Evolutionary conservation across 2,113 vertebrate genomes (phyloP).

Genomic region (Turnix velox): DNA sequence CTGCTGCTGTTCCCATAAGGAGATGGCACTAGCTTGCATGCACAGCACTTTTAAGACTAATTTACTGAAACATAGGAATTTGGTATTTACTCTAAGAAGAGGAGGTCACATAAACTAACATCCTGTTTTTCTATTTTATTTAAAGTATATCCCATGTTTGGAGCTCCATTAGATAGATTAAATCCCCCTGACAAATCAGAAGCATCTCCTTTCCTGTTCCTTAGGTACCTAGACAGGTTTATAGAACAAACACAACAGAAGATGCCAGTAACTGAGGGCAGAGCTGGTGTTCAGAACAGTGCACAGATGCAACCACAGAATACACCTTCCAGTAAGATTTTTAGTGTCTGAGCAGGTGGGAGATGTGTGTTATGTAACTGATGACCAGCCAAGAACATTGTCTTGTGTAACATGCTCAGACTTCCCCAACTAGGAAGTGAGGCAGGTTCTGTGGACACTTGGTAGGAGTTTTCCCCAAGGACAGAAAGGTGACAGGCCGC

Average conservation of each 20-base stretch:
- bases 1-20: not conserved
- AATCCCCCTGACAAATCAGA: not conserved
- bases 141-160: not conserved
- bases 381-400: not conserved
- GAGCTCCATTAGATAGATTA: not conserved
- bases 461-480: not conserved
- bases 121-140: fast-evolving
- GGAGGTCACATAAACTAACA: not conserved
- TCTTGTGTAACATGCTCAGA: not conserved
- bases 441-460: not conserved
- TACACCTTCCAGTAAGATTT: not conserved
- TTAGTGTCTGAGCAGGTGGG: not conserved
- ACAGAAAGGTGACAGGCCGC: not conserved
- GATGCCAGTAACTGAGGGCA: not conserved
- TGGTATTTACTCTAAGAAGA: not conserved
- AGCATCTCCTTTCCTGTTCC: not conserved
- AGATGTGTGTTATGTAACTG: not conserved
- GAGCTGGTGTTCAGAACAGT: not conserved
- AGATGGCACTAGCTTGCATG: not conserved
- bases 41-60: not conserved
- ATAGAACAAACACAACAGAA: not conserved
- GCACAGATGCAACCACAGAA: not conserved
- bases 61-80: not conserved
- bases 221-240: not conserved
- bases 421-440: not conserved